These are phyloP conservation scores for Nothoprocta perdicaria DNA, from an alignment of 2,113 vertebrate genomes.

Conservation along the genomic window DNA sequence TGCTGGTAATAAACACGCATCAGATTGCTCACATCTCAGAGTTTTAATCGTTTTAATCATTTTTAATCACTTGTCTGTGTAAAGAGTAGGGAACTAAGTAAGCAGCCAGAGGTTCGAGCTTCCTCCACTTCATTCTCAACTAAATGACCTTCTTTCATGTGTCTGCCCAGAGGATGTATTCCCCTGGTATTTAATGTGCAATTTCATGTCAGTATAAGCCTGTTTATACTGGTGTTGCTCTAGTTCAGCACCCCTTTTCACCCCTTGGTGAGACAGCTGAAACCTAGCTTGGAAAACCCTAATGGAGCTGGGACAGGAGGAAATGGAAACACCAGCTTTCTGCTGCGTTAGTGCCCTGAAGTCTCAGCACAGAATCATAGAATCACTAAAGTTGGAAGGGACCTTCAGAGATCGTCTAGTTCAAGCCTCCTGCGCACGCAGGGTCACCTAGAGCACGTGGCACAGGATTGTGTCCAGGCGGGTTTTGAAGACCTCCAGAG, in stretches of 20 bases:
- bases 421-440: no score
- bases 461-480: no score
- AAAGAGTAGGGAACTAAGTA: background rate
- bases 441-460: no score
- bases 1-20: background rate
- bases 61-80: background rate
- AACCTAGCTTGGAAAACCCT: background rate
- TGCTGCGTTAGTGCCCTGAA: background rate
- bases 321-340: background rate
- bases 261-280: background rate
- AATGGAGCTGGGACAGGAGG: background rate
- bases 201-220: no score
- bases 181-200: background rate
- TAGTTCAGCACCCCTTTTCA: background rate
- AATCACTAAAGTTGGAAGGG: no score
- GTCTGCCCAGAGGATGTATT: background rate
- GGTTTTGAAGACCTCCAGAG: no score
- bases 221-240: background rate
- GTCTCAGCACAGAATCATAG: background rate
- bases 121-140: accelerated
- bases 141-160: background rate
- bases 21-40: background rate
- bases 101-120: background rate
- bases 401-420: no score
- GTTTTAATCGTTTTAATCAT: background rate